Conservation (phyloP, 2,113 vertebrate genomes). For the Gallinago undulata region DNA sequence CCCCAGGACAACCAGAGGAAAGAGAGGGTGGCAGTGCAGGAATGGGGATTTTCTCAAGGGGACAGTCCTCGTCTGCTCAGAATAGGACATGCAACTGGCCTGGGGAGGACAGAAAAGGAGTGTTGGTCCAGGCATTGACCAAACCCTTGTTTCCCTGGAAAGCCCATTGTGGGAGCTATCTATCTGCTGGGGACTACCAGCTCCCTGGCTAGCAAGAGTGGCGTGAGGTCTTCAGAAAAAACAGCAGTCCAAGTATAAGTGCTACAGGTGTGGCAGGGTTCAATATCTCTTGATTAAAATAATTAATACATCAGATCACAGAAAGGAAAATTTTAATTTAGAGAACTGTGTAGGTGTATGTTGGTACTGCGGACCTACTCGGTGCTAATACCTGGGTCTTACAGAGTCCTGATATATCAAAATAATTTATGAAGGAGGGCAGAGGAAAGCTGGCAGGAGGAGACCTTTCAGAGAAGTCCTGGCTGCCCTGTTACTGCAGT, state of each 20-base stretch:
- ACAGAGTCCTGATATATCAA: neutral
- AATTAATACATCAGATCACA: neutral
- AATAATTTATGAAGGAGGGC: neutral
- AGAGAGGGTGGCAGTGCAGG: neutral
- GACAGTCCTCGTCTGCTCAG: neutral
- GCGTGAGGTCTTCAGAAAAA: neutral
- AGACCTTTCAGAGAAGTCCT: neutral
- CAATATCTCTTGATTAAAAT: neutral
- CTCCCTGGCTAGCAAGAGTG: neutral
- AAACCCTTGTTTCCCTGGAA: neutral
- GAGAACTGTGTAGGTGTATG: neutral
- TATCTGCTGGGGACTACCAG: neutral
- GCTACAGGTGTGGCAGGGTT: neutral
- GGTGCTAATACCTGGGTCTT: neutral
- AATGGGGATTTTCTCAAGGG: neutral
- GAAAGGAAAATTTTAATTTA: neutral
- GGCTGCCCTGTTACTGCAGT: neutral
- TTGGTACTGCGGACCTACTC: neutral
- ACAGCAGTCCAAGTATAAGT: neutral
- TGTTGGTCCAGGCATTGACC: neutral
- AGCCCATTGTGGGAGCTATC: rapidly evolving
- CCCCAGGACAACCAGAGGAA: rapidly evolving
- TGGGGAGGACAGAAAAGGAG: neutral
- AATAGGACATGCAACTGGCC: neutral
- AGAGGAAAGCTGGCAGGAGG: neutral